Percentiles rank a stretch among this genome's conserved stretches.
These are phyloP conservation scores for Telenomus remus DNA, from an alignment of 1,140 invertebrate species.

Conservation along the genomic window DNA sequence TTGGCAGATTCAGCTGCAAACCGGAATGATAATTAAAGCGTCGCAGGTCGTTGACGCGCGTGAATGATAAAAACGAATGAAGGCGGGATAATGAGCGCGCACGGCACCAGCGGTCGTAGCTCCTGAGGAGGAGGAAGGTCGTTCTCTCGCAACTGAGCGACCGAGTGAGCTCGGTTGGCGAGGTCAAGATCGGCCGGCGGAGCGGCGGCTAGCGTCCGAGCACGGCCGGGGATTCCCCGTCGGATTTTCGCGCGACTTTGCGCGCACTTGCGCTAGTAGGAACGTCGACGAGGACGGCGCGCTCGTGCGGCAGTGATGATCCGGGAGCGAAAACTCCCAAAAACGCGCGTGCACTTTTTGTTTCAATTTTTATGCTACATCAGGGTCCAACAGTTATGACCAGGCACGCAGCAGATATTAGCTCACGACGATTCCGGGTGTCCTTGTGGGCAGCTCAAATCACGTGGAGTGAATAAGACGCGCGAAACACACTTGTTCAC, in stretches of 20 bases:
- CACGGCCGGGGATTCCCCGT: constrained; percentile 23
- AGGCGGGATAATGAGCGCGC: background rate
- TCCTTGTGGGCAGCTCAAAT: constrained; percentile 23
- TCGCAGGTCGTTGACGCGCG: too few relatives aligned
- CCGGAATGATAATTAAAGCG: constrained; percentile 4
- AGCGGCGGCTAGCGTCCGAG: constrained; percentile 30
- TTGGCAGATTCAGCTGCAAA: background rate
- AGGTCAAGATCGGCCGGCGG: constrained; percentile 53
- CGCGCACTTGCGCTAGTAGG: constrained; percentile 20
- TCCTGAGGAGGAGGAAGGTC: constrained; percentile 41
- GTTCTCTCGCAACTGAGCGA: constrained; percentile 39
- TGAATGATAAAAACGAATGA: too few relatives aligned
- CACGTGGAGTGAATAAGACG: constrained; percentile 29
- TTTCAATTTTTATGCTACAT: too few relatives aligned
- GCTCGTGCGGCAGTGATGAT: constrained; percentile 27
- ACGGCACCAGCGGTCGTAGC: constrained; percentile 17
- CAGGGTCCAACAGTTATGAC: background rate
- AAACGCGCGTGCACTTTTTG: background rate
- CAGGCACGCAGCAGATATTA: background rate
- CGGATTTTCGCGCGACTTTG: background rate
- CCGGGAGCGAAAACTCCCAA: constrained; percentile 5
- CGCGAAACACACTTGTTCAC: constrained; percentile 31
- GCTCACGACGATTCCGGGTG: background rate
- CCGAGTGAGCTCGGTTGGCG: constrained; percentile 41
- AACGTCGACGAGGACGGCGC: constrained; percentile 30